Percentiles rank a stretch among this genome's conserved stretches.
Conservation (phyloP, 2,888 invertebrate genomes). For the Drosophila yooni region DNA sequence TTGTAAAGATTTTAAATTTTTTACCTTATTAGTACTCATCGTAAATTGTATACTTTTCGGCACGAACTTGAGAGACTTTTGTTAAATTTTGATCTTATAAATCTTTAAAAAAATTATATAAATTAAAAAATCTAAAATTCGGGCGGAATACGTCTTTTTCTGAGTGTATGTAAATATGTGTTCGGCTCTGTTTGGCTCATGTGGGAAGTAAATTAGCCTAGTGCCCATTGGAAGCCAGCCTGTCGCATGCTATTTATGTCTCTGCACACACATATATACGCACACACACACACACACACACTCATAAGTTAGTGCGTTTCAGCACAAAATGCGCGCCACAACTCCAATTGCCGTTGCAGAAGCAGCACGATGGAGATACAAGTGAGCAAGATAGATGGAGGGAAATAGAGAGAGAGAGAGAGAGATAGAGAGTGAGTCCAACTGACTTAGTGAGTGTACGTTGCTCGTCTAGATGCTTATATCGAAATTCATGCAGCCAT, state of each 20-base stretch:
- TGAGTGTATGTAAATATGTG: constrained; percentile 12
- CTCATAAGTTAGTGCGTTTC: constrained; percentile 57
- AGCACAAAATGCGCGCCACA: constrained; percentile 72
- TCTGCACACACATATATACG: constrained; percentile 11
- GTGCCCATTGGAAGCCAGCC: constrained; percentile 51
- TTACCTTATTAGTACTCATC: neutral
- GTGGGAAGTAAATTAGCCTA: constrained; percentile 76
- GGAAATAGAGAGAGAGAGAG: neutral
- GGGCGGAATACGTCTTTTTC: neutral
- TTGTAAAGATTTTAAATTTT: neutral
- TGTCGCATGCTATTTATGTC: constrained; percentile 59
- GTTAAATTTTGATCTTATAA: neutral
- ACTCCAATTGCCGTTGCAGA: constrained; percentile 62
- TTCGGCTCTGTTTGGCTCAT: constrained; percentile 62
- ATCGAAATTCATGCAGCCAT: constrained; percentile 72
- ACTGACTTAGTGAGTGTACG: constrained; percentile 65
- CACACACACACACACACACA: constrained; percentile 2
- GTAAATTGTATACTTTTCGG: neutral
- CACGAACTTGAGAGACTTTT: neutral
- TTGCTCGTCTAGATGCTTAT: constrained; percentile 43
- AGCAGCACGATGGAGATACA: constrained; percentile 13
- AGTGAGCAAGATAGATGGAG: neutral
- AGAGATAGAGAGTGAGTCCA: neutral
- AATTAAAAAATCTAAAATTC: neutral
- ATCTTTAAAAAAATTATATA: neutral